Base-by-base conservation (phyloP, 2,888 invertebrate genomes). In the Entomobrya proxima region DNA sequence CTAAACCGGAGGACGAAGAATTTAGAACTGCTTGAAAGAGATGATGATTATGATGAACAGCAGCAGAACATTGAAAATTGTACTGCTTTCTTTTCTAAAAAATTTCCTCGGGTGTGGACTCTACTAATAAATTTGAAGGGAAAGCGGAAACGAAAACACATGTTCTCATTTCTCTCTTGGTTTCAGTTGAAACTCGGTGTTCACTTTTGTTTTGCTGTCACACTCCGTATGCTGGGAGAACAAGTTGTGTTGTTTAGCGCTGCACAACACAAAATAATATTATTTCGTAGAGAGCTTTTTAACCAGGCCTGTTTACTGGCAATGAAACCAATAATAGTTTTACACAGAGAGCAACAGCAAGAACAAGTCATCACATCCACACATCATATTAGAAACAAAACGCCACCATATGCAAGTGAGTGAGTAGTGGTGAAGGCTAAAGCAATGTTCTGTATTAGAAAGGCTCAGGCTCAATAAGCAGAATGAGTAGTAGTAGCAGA, bases 391-490 rank as follows among this genome's bases (percentile, higher is more conserved):
- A n/a, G n/a, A n/a, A n/a, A n/a, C n/a, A n/a, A n/a, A n/a, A 47
- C 15, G 24, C 13, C 24, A 11, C 50, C 50, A 52, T 32, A 76
- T 76, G 76, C 55, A 76, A 76, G 55, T 52, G 52, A 52, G 44
- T 35, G 47, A 47, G 13, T 47, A 7, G 47, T 75, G 30, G 47
- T 61, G 61, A 24, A 61, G 2, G 30, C 24, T 27, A 55, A 55
- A 61, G 15, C 6, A 37, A 37, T 11, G 11, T 7, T 37, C 11
- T 37, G 37, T 18, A 52, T 52, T 52, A n/a, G 5, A 15, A 52
- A 58, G 58, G n/a, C n/a, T 52, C 27, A 24, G 21, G 13, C 24
- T n/a, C 7, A 47, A 64, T 7, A 21, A 21, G 11, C 21, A 21
- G 3, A 5, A 2, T n/a, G 47, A 32, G 15, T 37, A 15, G 67